Conservation (phyloP, 2,113 vertebrate genomes). For the Alethe diademata region DNA sequence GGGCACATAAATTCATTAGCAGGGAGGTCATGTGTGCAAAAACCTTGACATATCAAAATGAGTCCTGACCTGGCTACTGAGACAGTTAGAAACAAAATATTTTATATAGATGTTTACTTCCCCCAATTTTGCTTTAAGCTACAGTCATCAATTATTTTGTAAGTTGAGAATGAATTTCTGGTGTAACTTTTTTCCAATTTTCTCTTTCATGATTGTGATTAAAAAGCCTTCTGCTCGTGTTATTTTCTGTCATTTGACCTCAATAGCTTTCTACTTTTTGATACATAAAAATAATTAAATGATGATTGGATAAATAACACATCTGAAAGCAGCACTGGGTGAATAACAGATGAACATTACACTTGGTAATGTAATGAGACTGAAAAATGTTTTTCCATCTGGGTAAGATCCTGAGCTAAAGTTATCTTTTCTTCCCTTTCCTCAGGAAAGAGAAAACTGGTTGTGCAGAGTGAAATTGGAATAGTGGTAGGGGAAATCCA, state of each 20-base stretch:
- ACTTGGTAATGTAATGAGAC: background rate
- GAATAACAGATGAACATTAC: conserved; percentile 2
- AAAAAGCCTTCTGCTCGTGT: background rate
- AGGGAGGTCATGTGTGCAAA: background rate
- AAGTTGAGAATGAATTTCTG: background rate
- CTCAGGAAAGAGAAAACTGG: background rate
- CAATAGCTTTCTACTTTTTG: background rate
- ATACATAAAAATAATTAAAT: conserved; percentile 42
- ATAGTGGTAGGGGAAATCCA: background rate
- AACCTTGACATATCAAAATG: background rate
- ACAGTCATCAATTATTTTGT: conserved; percentile 2
- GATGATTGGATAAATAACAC: conserved; percentile 7
- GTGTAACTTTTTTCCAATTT: background rate
- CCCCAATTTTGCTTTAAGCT: background rate
- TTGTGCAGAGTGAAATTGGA: background rate
- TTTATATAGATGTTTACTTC: background rate
- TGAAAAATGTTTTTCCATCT: background rate
- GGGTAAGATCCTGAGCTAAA: background rate
- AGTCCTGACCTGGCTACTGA: background rate
- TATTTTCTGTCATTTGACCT: conserved; percentile 36
- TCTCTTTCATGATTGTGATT: background rate
- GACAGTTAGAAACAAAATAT: background rate
- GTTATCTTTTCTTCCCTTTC: background rate
- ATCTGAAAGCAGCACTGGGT: background rate
- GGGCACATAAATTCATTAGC: background rate